Evolutionary conservation across 1,140 invertebrate species (phyloP).

Genomic region (Archegozetes longisetosus): DNA sequence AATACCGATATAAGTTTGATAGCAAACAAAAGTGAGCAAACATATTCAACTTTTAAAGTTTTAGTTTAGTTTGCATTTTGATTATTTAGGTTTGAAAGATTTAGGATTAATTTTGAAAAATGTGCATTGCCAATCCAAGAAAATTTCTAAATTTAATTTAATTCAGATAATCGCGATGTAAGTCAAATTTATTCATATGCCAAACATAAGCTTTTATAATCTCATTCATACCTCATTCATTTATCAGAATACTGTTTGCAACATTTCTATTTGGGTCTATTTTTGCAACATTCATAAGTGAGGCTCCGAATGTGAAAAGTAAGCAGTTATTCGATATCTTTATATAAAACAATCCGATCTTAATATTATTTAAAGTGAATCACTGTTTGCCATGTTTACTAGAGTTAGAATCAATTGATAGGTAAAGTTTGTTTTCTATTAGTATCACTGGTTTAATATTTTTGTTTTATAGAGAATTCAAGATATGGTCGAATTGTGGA

Average conservation of each 20-base stretch:
- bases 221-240: too few relatives aligned
- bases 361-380: not conserved
- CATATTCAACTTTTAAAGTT: not conserved
- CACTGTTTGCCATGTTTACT: not conserved
- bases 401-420: not conserved
- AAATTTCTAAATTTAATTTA: not conserved
- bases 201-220: too few relatives aligned
- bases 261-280: too few relatives aligned
- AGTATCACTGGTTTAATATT: not conserved
- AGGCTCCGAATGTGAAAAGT: too few relatives aligned
- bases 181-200: too few relatives aligned
- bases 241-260: too few relatives aligned
- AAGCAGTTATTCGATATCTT: too few relatives aligned
- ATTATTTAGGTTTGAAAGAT: not conserved
- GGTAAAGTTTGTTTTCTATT: not conserved
- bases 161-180: not conserved
- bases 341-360: not conserved
- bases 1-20: not conserved
- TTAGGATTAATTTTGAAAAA: not conserved
- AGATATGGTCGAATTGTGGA: not conserved
- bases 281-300: too few relatives aligned
- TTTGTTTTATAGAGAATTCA: not conserved
- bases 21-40: not conserved
- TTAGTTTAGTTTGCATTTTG: not conserved
- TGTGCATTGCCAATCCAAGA: not conserved